Percentiles rank a stretch among this genome's conserved stretches.
Evolutionary conservation across 1,140 invertebrate species (phyloP).

Genomic region (Colletes gigas): DNA sequence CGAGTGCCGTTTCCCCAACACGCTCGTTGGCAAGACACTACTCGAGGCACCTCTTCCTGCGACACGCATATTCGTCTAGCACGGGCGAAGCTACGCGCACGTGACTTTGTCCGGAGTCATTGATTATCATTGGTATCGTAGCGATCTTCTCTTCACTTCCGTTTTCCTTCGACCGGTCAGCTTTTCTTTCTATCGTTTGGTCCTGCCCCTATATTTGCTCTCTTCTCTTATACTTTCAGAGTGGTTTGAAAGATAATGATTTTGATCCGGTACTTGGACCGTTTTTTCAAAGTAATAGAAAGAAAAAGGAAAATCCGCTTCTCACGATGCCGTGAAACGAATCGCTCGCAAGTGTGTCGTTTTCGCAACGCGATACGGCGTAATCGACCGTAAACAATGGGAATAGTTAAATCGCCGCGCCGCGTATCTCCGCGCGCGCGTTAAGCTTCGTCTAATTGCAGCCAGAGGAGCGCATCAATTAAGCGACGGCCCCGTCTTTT

Average conservation of each 20-base stretch:
- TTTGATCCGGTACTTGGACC: too few relatives aligned
- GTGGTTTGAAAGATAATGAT: too few relatives aligned
- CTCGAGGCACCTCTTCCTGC: neutral
- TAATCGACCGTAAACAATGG: constrained; percentile 28
- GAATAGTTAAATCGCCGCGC: neutral
- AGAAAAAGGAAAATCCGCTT: constrained; percentile 2
- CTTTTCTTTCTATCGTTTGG: neutral
- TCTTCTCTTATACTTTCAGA: too few relatives aligned
- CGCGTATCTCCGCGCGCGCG: neutral
- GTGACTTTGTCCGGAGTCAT: neutral
- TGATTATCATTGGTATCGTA: neutral
- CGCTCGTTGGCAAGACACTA: constrained; percentile 7
- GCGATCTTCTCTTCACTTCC: neutral
- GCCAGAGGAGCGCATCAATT: neutral
- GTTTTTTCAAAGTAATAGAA: too few relatives aligned
- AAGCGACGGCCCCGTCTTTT: neutral
- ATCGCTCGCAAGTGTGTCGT: constrained; percentile 5
- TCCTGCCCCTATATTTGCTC: too few relatives aligned
- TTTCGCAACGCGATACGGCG: constrained; percentile 1
- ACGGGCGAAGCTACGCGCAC: neutral
- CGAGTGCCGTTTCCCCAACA: neutral
- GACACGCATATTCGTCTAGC: neutral
- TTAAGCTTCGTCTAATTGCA: neutral
- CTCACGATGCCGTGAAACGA: neutral
- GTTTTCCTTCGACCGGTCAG: neutral